These are phyloP conservation scores for Microcebus griseorufus DNA, from an alignment of 2,113 vertebrate genomes.

Conservation along the genomic window DNA sequence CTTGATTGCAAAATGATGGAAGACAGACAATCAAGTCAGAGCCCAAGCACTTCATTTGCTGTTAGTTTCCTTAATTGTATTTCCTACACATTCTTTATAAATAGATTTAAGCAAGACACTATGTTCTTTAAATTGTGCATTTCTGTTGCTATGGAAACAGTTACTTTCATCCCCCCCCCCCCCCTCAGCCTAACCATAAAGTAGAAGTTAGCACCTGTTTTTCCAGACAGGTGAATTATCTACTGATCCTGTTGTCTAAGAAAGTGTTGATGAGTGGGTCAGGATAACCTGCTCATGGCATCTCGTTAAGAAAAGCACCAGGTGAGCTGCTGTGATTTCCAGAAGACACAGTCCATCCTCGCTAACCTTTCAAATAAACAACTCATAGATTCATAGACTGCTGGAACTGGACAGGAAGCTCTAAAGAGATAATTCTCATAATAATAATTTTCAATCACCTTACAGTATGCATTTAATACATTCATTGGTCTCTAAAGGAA, in stretches of 20 bases:
- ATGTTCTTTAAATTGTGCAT: conserved; percentile 85
- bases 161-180: conserved; percentile 52
- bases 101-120: conserved; percentile 84
- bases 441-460: conserved; percentile 19
- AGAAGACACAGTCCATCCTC: not conserved
- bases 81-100: conserved; percentile 86
- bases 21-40: conserved; percentile 76
- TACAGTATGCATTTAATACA: not conserved
- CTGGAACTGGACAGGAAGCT: not conserved
- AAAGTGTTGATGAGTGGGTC: not conserved
- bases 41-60: conserved; percentile 77
- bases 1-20: conserved; percentile 61
- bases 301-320: not conserved
- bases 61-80: conserved; percentile 83
- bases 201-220: conserved; percentile 67
- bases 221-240: conserved; percentile 52
- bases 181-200: conserved; percentile 64
- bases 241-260: conserved; percentile 16
- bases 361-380: not conserved
- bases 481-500: conserved; percentile 44
- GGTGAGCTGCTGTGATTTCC: not conserved
- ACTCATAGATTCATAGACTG: not conserved
- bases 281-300: not conserved
- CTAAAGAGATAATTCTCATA: not conserved
- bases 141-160: conserved; percentile 84